These are phyloP conservation scores for Melitaea athalia DNA, from an alignment of 2,888 invertebrate genomes.

Conservation along the genomic window DNA sequence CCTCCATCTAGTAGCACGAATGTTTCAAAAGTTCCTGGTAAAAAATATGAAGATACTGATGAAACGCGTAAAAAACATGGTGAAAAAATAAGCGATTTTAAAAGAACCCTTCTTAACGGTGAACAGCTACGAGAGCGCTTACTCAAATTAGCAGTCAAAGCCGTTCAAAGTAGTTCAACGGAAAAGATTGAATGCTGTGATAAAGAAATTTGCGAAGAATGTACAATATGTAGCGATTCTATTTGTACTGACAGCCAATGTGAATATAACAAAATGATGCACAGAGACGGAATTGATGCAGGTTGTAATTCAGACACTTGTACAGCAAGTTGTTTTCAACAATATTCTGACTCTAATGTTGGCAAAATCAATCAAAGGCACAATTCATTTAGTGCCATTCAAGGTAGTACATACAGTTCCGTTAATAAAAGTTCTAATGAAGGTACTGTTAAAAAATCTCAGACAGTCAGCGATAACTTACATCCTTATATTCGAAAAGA, in stretches of 20 bases:
- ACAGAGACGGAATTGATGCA: conserved; percentile 70
- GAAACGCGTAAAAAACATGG: conserved; percentile 55
- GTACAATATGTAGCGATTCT: conserved; percentile 77
- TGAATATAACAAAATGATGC: conserved; percentile 76
- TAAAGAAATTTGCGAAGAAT: conserved; percentile 78
- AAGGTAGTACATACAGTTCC: conserved; percentile 66
- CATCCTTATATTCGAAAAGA: conserved; percentile 81
- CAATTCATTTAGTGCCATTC: conserved; percentile 76
- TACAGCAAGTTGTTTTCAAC: conserved; percentile 70
- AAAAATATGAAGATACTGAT: conserved; percentile 55
- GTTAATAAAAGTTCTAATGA: conserved; percentile 59
- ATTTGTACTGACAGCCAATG: conserved; percentile 79
- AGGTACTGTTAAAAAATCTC: conserved; percentile 72
- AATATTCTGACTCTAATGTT: conserved; percentile 59
- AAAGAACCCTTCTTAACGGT: conserved; percentile 81
- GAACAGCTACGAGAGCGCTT: conserved; percentile 86
- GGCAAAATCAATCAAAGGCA: conserved; percentile 71
- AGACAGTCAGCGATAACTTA: conserved; percentile 72
- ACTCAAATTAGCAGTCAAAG: conserved; percentile 83
- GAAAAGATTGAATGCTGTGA: conserved; percentile 81
- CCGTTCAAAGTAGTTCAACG: conserved; percentile 67
- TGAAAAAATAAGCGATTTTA: conserved; percentile 72
- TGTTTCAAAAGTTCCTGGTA: conserved; percentile 52
- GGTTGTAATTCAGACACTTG: conserved; percentile 75
- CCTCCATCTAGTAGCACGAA: conserved; percentile 60